These are phyloP conservation scores for Myotis lucifugus DNA, from an alignment of 2,113 vertebrate species.

Conservation along the genomic window DNA sequence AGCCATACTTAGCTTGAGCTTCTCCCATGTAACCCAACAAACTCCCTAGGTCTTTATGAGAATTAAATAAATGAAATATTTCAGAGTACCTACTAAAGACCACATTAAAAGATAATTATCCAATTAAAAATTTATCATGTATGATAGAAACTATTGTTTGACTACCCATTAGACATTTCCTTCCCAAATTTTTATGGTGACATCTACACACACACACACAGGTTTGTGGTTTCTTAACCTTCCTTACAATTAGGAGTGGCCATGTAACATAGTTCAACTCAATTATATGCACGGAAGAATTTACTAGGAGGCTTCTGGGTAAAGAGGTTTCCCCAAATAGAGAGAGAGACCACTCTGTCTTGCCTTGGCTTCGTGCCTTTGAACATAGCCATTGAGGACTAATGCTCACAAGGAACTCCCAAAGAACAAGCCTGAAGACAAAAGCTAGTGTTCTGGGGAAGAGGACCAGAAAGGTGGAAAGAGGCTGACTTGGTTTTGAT, in stretches of 20 bases:
- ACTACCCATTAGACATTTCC: not conserved
- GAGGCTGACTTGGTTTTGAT: not conserved
- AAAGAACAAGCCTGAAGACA: not conserved
- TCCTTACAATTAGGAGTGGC: not conserved
- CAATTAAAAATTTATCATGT: not conserved
- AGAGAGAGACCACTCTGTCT: not conserved
- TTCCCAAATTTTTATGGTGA: not conserved
- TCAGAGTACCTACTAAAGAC: not conserved
- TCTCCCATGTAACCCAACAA: not conserved
- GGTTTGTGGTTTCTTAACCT: not conserved
- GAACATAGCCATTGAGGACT: not conserved
- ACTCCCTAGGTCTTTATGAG: not conserved
- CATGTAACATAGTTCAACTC: not conserved
- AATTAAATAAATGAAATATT: constrained; percentile 27
- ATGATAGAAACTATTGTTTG: not conserved
- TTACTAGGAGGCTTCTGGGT: not conserved
- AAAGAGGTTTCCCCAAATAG: not conserved
- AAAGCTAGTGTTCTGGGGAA: not conserved
- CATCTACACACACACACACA: not conserved
- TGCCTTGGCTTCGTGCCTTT: not conserved
- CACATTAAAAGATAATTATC: constrained; percentile 13
- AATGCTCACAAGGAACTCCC: not conserved
- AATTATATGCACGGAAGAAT: not conserved
- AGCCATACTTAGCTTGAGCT: not conserved
- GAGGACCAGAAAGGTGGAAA: not conserved